A percentile compares a stretch with the other conserved stretches of the same genome.
phyloP scores from a whole-genome alignment of 2,113 vertebrate species.

The Melanerpes aurifrons region DNA sequence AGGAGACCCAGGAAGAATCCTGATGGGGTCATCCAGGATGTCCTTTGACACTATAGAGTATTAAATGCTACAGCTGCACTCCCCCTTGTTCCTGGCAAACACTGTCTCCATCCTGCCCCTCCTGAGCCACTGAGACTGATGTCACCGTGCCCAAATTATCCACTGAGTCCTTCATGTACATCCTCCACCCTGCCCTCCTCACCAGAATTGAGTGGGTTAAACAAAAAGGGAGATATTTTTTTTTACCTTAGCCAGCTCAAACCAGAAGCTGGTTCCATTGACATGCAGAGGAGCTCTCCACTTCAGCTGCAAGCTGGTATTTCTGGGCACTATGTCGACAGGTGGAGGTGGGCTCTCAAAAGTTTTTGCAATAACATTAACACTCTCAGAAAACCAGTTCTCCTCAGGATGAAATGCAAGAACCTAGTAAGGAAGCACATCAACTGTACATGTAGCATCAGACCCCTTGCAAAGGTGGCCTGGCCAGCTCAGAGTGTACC shows the following conservation, averaged over 20 bases:
- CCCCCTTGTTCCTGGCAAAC: conserved; percentile 43
- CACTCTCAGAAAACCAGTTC: conserved; percentile 74
- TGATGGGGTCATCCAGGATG: conserved; percentile 54
- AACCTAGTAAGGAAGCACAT: conserved; percentile 58
- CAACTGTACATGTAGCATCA: background rate
- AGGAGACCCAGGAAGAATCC: conserved; percentile 16
- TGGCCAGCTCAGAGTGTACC: background rate
- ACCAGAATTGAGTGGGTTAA: background rate
- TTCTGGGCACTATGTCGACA: conserved; percentile 57
- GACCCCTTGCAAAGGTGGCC: background rate
- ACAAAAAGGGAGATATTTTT: background rate
- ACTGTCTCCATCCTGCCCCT: conserved; percentile 8
- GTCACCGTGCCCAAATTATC: conserved; percentile 33
- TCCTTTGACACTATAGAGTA: conserved; percentile 32
- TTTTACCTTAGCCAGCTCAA: conserved; percentile 76
- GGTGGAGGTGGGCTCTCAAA: conserved; percentile 71
- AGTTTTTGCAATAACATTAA: conserved; percentile 45
- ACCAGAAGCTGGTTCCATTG: conserved; percentile 68
- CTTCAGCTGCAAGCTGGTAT: conserved; percentile 69
- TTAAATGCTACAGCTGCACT: conserved; percentile 42
- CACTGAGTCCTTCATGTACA: background rate
- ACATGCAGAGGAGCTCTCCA: conserved; percentile 70
- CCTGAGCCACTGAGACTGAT: conserved; percentile 16
- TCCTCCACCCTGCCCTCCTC: background rate
- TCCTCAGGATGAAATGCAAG: conserved; percentile 75